phyloP scores from a whole-genome alignment of 1,140 invertebrate species.

The Drosophila ohnishii region DNA sequence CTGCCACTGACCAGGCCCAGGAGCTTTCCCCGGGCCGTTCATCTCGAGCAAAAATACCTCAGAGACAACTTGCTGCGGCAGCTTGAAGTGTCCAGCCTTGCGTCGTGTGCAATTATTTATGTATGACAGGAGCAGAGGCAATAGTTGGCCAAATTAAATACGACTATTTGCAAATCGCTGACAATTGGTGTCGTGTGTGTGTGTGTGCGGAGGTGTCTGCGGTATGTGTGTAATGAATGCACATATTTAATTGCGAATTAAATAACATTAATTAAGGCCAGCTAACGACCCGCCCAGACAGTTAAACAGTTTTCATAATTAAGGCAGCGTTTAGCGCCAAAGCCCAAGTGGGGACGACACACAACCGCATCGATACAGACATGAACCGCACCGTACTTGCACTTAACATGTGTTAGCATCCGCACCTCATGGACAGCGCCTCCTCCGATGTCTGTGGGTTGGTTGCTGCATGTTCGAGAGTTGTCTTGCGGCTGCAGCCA shows the following conservation, averaged over 20 bases:
- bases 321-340: constrained; percentile 37
- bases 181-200: constrained; percentile 12
- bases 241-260: constrained; percentile 68
- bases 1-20: constrained; percentile 2
- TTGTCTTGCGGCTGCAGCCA: constrained; percentile 30
- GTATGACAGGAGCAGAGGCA: constrained; percentile 28
- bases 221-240: constrained; percentile 44
- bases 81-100: constrained; percentile 24
- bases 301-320: constrained; percentile 40
- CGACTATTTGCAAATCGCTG: constrained; percentile 38
- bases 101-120: constrained; percentile 44
- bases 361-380: constrained; percentile 22
- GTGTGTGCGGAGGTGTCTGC: background rate
- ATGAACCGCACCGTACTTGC: constrained; percentile 1
- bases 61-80: constrained; percentile 40
- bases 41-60: constrained; percentile 59
- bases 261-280: constrained; percentile 55
- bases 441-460: constrained; percentile 3
- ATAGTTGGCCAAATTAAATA: constrained; percentile 58
- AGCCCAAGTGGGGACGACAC: constrained; percentile 21
- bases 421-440: constrained; percentile 9
- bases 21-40: constrained; percentile 24
- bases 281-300: constrained; percentile 16
- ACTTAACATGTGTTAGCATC: constrained; percentile 20
- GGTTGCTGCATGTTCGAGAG: constrained; percentile 50